These are phyloP conservation scores for Tetragnatha versicolor DNA, from an alignment of 1,140 invertebrate species.

Conservation along the genomic window DNA sequence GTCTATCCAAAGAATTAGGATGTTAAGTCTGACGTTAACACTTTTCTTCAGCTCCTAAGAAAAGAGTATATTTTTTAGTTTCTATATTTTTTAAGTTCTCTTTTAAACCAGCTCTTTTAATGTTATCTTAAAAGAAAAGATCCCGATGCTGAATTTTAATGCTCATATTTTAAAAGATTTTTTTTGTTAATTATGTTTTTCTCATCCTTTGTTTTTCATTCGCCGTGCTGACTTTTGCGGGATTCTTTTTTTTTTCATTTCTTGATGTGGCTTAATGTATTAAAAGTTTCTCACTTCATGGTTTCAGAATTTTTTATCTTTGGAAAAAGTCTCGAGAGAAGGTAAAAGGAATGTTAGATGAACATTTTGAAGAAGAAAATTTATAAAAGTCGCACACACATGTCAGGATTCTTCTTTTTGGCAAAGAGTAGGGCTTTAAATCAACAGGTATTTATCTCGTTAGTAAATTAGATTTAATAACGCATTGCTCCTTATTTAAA, in stretches of 20 bases:
- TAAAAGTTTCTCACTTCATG: slow-evolving; percentile 17
- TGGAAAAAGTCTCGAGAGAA: too few species aligned
- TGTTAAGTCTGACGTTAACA: slow-evolving; percentile 1
- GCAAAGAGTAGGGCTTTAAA: too few species aligned
- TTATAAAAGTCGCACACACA: too few species aligned
- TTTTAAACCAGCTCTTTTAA: slow-evolving; percentile 7
- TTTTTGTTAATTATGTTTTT: slow-evolving; percentile 15
- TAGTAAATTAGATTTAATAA: too few species aligned
- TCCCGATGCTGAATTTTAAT: slow-evolving; percentile 14
- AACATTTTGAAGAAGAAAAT: too few species aligned
- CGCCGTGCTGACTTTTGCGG: slow-evolving; percentile 1
- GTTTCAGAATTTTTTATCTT: not conserved
- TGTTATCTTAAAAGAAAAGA: slow-evolving; percentile 26
- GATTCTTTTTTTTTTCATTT: not conserved
- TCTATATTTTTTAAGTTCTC: not conserved
- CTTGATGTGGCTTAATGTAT: not conserved
- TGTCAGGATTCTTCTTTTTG: too few species aligned
- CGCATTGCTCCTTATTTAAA: too few species aligned
- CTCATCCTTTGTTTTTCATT: not conserved
- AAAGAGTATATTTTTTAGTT: not conserved
- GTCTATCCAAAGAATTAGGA: slow-evolving; percentile 17
- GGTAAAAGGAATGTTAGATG: too few species aligned
- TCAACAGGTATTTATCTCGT: too few species aligned
- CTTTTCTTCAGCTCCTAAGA: not conserved
- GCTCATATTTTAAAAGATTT: not conserved